Percentiles rank a stretch among this genome's conserved stretches.
Conservation (phyloP, 35 echinoderm and acorn worm genomes). For the Lytechinus pictus region DNA sequence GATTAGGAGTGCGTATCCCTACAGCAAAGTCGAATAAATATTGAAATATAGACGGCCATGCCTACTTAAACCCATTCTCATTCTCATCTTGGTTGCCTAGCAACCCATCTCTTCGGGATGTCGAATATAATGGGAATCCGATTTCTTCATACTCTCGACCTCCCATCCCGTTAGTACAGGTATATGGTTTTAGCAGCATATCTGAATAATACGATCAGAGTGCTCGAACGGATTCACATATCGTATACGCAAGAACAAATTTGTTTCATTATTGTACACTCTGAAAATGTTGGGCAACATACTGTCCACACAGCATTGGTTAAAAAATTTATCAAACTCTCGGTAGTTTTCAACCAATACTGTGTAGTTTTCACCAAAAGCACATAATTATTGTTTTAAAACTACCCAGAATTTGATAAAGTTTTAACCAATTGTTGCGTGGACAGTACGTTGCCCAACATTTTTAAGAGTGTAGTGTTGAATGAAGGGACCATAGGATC, state of each 20-base stretch:
- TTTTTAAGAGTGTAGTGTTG: too few species aligned
- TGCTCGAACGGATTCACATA: not conserved
- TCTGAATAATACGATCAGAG: not conserved
- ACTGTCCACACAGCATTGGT: too few species aligned
- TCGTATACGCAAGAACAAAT: not conserved
- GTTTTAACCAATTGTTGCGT: too few species aligned
- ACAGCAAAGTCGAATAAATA: conserved; percentile 10
- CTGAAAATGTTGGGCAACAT: too few species aligned
- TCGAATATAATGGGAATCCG: not conserved
- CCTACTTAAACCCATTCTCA: not conserved
- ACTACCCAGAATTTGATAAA: too few species aligned
- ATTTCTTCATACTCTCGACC: not conserved
- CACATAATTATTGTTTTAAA: too few species aligned
- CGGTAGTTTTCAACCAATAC: too few species aligned
- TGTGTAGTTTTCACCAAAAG: too few species aligned
- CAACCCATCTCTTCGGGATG: conserved; percentile 7
- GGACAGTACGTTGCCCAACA: too few species aligned
- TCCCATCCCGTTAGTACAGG: not conserved
- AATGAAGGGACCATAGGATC: too few species aligned
- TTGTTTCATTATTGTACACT: not conserved
- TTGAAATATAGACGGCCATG: not conserved
- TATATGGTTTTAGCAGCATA: not conserved
- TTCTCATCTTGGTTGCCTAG: not conserved
- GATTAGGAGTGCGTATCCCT: not conserved
- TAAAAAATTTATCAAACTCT: too few species aligned